Evolutionary conservation across 2,888 invertebrate genomes (phyloP).

Genomic region (Caenorhabditis doughertyi): DNA sequence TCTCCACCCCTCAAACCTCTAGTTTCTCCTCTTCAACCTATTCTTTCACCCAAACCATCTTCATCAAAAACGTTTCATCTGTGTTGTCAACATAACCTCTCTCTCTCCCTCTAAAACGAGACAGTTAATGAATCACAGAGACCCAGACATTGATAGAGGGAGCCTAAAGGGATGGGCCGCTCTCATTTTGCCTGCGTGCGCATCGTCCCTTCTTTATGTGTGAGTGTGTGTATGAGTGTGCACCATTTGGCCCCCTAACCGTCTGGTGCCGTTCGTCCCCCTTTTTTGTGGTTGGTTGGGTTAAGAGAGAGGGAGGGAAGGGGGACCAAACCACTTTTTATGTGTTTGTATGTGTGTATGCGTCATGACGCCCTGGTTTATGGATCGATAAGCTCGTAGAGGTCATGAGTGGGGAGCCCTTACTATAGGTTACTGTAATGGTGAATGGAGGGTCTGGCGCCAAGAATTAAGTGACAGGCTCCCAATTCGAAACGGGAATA

Average conservation of each 20-base stretch:
- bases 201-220: background rate
- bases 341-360: background rate
- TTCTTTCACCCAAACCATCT: background rate
- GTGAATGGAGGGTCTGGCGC: no score
- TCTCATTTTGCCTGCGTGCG: background rate
- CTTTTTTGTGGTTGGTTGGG: background rate
- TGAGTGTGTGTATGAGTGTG: no score
- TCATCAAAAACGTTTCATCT: conserved; percentile 8
- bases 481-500: no score
- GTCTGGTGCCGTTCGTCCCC: background rate
- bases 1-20: conserved; percentile 3
- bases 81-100: conserved; percentile 13
- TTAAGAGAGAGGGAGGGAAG: background rate
- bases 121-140: background rate
- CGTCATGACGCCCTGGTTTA: no score
- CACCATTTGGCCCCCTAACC: background rate
- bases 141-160: background rate
- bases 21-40: no score
- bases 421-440: no score
- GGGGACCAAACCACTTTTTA: no score
- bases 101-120: background rate
- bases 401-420: no score
- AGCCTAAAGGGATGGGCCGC: background rate
- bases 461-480: no score
- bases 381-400: no score